Percentiles rank a stretch among this genome's conserved stretches.
These are phyloP conservation scores for Halichoeres trimaculatus DNA, from an alignment of 2,113 vertebrate species.

Conservation along the genomic window DNA sequence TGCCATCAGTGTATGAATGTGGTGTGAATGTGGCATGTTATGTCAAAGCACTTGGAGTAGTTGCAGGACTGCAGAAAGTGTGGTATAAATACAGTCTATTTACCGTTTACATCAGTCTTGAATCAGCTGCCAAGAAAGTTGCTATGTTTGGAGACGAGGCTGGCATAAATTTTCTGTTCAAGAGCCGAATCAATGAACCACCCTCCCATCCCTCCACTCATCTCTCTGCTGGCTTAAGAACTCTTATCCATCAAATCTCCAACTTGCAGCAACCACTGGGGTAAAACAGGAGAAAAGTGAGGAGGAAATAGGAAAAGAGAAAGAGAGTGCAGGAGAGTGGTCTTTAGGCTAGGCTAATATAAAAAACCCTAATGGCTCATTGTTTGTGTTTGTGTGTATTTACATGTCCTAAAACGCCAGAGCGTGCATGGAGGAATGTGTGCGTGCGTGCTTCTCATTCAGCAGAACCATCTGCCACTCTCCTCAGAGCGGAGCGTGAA, in stretches of 20 bases:
- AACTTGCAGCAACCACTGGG: conserved; percentile 15
- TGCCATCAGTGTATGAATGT: no score
- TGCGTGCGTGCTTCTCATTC: conserved; percentile 56
- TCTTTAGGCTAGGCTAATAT: conserved; percentile 13
- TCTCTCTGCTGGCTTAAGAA: conserved; percentile 17
- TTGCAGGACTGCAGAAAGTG: no score
- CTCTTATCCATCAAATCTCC: conserved; percentile 12
- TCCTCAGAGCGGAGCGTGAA: conserved; percentile 64
- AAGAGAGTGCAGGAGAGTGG: neutral
- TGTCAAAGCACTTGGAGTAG: no score
- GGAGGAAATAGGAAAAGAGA: conserved; percentile 2
- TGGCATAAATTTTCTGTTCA: conserved; percentile 1
- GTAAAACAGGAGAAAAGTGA: neutral
- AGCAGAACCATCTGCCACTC: conserved; percentile 74
- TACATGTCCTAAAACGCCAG: conserved; percentile 28
- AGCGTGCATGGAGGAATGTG: conserved; percentile 42
- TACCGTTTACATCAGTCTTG: neutral
- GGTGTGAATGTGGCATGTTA: no score
- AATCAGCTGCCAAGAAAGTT: conserved; percentile 3
- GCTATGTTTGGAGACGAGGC: neutral
- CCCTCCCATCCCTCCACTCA: neutral
- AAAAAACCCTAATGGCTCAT: conserved; percentile 24
- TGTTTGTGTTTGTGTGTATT: conserved; percentile 27
- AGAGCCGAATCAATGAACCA: neutral
- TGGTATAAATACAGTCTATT: neutral